Evolutionary conservation across 2,888 invertebrate genomes (phyloP).

Genomic region (Mechanitis mazaeus): DNA sequence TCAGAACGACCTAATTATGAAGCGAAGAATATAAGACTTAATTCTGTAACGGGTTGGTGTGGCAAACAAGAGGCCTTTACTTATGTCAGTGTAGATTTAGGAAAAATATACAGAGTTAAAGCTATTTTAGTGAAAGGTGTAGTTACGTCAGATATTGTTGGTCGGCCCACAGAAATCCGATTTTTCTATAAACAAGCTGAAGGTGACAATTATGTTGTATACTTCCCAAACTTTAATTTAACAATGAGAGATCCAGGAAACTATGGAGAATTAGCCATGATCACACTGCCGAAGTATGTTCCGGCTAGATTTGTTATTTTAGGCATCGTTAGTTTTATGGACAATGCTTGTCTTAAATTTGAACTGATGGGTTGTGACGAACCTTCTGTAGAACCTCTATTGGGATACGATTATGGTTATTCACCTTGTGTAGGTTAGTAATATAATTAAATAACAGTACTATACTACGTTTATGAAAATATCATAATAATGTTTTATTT

Average conservation of each 20-base stretch:
- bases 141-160: constrained; percentile 95
- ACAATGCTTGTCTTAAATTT: constrained; percentile 96
- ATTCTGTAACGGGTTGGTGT: constrained; percentile 97
- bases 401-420: constrained; percentile 95
- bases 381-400: constrained; percentile 85
- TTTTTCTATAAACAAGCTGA: constrained; percentile 98
- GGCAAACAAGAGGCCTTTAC: constrained; percentile 98
- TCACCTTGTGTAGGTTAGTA: constrained; percentile 91
- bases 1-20: constrained; percentile 95
- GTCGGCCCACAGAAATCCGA: constrained; percentile 95
- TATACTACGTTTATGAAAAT: too few relatives aligned
- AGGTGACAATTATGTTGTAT: constrained; percentile 95
- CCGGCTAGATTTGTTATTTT: constrained; percentile 95
- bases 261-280: constrained; percentile 97
- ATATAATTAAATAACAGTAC: too few relatives aligned
- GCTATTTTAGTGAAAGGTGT: constrained; percentile 96
- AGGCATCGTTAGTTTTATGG: constrained; percentile 97
- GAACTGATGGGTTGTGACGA: constrained; percentile 97
- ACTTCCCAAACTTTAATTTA: constrained; percentile 96
- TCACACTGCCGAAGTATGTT: constrained; percentile 94
- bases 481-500: constrained; percentile 1
- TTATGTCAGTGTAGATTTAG: constrained; percentile 95
- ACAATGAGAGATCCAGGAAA: constrained; percentile 96
- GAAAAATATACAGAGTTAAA: constrained; percentile 93
- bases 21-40: constrained; percentile 90